phyloP scores from a whole-genome alignment of 1,140 invertebrate genomes.

The Chlorops oryzae region DNA sequence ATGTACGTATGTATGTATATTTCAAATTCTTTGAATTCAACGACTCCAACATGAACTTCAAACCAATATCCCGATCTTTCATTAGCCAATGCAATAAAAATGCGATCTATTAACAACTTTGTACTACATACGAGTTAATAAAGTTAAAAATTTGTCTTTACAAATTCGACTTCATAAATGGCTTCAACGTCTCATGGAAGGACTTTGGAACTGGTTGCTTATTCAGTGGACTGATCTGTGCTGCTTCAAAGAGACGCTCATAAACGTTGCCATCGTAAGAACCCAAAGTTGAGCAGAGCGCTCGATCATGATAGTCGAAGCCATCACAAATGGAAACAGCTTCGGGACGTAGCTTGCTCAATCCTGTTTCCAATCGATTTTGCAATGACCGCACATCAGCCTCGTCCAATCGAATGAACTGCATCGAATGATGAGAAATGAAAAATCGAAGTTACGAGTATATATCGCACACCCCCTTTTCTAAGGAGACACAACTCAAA shows the following conservation, averaged over 20 bases:
- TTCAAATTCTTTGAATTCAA: too few species aligned
- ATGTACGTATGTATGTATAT: too few species aligned
- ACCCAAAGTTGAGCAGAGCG: constrained; percentile 75
- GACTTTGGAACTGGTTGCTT: constrained; percentile 67
- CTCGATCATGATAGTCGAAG: constrained; percentile 75
- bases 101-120: too few species aligned
- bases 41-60: too few species aligned
- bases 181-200: constrained; percentile 67
- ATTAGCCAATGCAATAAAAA: too few species aligned
- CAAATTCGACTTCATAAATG: constrained; percentile 67
- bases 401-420: constrained; percentile 60
- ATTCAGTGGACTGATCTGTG: constrained; percentile 79
- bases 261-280: constrained; percentile 91
- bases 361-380: constrained; percentile 59
- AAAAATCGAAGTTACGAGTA: background rate
- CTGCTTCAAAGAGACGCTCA: constrained; percentile 76
- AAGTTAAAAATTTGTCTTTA: constrained; percentile 39
- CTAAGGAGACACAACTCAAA: too few species aligned
- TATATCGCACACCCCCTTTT: too few species aligned
- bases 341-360: constrained; percentile 70
- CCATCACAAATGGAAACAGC: constrained; percentile 84
- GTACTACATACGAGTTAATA: too few species aligned
- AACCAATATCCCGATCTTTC: too few species aligned
- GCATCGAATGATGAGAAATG: constrained; percentile 52
- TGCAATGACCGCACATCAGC: constrained; percentile 60